Percentiles rank a stretch among this genome's conserved stretches.
These are phyloP conservation scores for Cygnus atratus DNA, from an alignment of 2,113 vertebrate genomes.

Conservation along the genomic window DNA sequence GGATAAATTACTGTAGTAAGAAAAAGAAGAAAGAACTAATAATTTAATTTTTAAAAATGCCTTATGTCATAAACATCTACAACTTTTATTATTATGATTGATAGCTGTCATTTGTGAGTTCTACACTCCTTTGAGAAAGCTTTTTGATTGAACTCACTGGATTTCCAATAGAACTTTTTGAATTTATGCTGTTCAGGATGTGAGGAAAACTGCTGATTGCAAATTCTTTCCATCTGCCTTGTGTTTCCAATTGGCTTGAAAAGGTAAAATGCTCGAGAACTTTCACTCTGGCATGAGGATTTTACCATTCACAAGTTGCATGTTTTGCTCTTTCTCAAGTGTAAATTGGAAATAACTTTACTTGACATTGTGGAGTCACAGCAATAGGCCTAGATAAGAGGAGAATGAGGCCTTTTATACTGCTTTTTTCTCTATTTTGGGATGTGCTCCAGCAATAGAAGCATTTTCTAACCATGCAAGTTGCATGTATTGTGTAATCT, in stretches of 20 bases:
- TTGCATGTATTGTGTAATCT: not conserved
- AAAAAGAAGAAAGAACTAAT: not conserved
- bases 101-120: not conserved
- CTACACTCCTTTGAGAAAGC: not conserved
- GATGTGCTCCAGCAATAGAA: not conserved
- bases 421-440: not conserved
- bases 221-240: not conserved
- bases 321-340: not conserved
- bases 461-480: not conserved
- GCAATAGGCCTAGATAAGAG: not conserved
- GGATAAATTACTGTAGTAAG: not conserved
- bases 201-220: not conserved
- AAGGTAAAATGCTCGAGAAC: not conserved
- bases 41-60: not conserved
- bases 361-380: not conserved
- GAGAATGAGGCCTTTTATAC: not conserved
- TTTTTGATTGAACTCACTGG: not conserved
- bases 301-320: not conserved
- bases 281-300: not conserved
- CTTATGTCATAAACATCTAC: not conserved
- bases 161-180: not conserved
- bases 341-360: not conserved
- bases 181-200: not conserved
- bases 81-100: not conserved
- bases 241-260: too few relatives aligned